Conservation (phyloP, 2,797 vertebrate species). For the Cirrhinus mrigala region DNA sequence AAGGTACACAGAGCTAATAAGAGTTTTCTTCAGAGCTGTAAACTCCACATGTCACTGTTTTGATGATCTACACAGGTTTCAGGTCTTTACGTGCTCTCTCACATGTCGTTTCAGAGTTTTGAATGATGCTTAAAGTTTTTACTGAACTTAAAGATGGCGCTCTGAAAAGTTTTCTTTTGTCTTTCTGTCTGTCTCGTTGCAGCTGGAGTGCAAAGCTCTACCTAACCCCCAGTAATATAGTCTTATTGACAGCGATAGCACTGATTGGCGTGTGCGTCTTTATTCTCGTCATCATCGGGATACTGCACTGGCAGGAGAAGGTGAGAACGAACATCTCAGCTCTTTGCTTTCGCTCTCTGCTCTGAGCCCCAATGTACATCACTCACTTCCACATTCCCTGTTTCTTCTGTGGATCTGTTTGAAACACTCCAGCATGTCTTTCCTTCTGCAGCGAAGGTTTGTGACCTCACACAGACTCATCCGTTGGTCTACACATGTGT, state of each 20-base stretch:
- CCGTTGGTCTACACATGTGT: not conserved
- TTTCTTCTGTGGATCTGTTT: slow-evolving; percentile 10
- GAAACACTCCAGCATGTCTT: slow-evolving; percentile 10
- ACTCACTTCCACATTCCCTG: not conserved
- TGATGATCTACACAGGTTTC: slow-evolving; percentile 17
- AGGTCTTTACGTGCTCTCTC: slow-evolving; percentile 15
- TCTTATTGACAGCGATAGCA: slow-evolving; percentile 93
- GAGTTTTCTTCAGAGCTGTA: not conserved
- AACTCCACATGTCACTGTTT: not conserved
- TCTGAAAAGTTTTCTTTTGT: slow-evolving; percentile 25
- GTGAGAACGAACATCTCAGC: slow-evolving; percentile 71
- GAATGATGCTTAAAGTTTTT: slow-evolving; percentile 4
- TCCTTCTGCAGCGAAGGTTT: not conserved
- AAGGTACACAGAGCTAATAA: slow-evolving; percentile 30
- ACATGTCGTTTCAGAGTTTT: slow-evolving; percentile 7
- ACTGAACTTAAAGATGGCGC: not conserved
- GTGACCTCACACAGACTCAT: slow-evolving; percentile 4
- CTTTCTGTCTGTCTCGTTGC: slow-evolving; percentile 51
- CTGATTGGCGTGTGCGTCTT: slow-evolving; percentile 95
- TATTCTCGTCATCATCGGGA: slow-evolving; percentile 94
- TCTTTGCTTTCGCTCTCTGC: slow-evolving; percentile 7
- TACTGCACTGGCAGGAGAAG: slow-evolving; percentile 99
- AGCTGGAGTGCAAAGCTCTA: slow-evolving; percentile 98
- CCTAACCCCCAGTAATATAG: slow-evolving; percentile 96
- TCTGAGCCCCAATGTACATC: not conserved